phyloP scores from a whole-genome alignment of 1,140 invertebrate genomes.

The Drosophila guanche region DNA sequence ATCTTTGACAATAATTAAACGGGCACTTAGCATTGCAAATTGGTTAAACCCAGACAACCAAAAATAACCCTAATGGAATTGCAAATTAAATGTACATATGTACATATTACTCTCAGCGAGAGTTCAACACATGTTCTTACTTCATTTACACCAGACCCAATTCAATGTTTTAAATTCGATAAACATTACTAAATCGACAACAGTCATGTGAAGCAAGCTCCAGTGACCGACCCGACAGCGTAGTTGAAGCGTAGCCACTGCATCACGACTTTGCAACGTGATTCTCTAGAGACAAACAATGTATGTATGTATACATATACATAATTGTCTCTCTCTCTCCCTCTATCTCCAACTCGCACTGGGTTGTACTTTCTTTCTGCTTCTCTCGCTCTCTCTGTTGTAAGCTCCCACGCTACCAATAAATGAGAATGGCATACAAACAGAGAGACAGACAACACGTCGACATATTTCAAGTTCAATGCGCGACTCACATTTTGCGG shows the following conservation, averaged over 20 bases:
- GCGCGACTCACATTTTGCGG: conserved; percentile 15
- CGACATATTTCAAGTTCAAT: conserved; percentile 47
- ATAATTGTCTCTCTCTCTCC: neutral
- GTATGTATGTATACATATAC: neutral
- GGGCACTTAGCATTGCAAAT: conserved; percentile 16
- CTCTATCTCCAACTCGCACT: neutral
- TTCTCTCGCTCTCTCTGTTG: neutral
- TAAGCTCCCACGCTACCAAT: conserved; percentile 16
- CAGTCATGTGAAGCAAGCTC: neutral
- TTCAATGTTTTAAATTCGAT: conserved; percentile 2
- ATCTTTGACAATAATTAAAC: conserved; percentile 29
- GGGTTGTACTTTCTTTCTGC: conserved; percentile 3
- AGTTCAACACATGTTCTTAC: neutral
- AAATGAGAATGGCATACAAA: neutral
- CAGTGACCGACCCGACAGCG: neutral
- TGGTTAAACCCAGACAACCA: conserved; percentile 5
- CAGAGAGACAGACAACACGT: conserved; percentile 1
- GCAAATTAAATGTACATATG: conserved; percentile 13
- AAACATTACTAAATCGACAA: too few relatives aligned
- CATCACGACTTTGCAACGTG: conserved; percentile 66
- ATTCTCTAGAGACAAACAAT: conserved; percentile 22
- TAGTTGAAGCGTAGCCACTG: conserved; percentile 1
- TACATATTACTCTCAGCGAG: too few relatives aligned
- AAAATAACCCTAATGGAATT: conserved; percentile 2
- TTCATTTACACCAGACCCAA: neutral